phyloP scores from a whole-genome alignment of 2,797 vertebrate genomes.

The Ispidina lecontei region DNA sequence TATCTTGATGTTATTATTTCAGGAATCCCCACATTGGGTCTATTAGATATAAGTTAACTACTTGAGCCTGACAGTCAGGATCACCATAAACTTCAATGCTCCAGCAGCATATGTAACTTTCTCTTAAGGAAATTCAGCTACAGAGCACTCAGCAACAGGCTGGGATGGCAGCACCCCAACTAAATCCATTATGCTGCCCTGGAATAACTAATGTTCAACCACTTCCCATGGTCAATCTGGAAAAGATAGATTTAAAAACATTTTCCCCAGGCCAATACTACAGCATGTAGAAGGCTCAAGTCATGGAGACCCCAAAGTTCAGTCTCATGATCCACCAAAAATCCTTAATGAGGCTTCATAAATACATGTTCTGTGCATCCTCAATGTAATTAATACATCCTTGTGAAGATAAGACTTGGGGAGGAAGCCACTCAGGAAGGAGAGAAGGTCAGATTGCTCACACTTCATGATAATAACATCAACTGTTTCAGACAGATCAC shows the following conservation, averaged over 20 bases:
- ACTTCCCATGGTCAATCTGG: background rate
- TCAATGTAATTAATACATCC: background rate
- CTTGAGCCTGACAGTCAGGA: background rate
- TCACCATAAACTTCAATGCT: background rate
- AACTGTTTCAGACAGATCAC: background rate
- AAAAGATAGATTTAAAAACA: background rate
- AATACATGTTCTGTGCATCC: background rate
- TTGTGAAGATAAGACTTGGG: background rate
- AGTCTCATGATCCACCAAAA: background rate
- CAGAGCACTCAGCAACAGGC: background rate
- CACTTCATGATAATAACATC: background rate
- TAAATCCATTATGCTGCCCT: background rate
- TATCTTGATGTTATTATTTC: slow-evolving; percentile 18
- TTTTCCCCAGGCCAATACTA: background rate
- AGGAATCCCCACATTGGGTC: slow-evolving; percentile 9
- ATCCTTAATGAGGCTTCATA: background rate
- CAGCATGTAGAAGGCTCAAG: background rate
- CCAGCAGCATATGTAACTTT: background rate
- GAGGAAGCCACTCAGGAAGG: background rate
- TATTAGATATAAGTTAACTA: slow-evolving; percentile 16
- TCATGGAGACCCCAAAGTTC: background rate
- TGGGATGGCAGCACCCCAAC: background rate
- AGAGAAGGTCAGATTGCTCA: background rate
- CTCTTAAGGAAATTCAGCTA: background rate
- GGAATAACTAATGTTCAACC: background rate